Conservation (phyloP, 1,140 invertebrate species). For the Macrosteles quadrilineatus region DNA sequence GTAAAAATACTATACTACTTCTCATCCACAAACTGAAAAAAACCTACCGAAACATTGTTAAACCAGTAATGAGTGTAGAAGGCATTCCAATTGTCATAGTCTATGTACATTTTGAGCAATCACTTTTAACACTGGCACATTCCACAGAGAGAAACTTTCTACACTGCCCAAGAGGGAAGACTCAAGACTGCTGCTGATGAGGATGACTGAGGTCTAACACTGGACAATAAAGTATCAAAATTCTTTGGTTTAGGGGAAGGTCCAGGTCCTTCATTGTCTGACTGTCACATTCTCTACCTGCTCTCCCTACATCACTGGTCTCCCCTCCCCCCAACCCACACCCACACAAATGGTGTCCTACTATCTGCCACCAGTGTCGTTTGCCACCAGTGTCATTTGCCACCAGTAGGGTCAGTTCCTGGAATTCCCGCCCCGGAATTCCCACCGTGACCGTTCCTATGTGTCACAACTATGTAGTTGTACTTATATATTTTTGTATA, state of each 20-base stretch:
- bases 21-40: too few species aligned
- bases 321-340: background rate
- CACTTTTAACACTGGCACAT: background rate
- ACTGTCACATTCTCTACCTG: background rate
- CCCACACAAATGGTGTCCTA: background rate
- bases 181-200: background rate
- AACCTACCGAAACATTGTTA: too few species aligned
- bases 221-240: background rate
- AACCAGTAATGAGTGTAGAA: background rate
- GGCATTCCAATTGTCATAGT: background rate
- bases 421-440: too few species aligned
- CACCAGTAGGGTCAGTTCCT: too few species aligned
- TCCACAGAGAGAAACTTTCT: background rate
- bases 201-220: background rate
- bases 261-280: slow-evolving; percentile 4
- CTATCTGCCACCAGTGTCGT: too few species aligned
- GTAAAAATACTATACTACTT: too few species aligned
- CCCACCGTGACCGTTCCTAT: too few species aligned
- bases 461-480: too few species aligned
- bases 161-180: background rate
- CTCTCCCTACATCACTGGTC: background rate
- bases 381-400: too few species aligned
- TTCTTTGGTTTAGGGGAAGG: background rate
- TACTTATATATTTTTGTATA: too few species aligned
- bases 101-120: background rate